Percentiles rank a stretch among this genome's conserved stretches.
Evolutionary conservation across 2,113 vertebrate genomes (phyloP).

Genomic region (Synodontis membranacea): DNA sequence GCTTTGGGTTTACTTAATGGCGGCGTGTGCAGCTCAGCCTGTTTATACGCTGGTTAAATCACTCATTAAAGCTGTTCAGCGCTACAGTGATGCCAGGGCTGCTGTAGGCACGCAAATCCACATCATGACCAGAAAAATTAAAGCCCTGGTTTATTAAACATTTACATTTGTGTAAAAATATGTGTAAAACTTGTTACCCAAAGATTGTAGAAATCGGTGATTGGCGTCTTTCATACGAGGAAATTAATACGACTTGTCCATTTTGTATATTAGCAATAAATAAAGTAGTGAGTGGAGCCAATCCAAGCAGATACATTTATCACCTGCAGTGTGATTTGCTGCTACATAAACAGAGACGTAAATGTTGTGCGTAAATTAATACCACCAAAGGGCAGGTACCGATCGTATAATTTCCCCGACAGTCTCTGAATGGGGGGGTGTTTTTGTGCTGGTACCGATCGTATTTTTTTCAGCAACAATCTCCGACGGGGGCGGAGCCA

Average conservation of each 20-base stretch:
- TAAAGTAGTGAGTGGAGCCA: neutral
- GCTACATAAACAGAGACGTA: too few species aligned
- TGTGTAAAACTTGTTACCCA: neutral
- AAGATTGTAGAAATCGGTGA: neutral
- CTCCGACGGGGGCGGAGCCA: too few species aligned
- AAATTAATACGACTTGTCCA: neutral
- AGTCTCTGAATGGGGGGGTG: too few species aligned
- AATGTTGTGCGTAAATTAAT: too few species aligned
- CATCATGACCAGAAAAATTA: neutral
- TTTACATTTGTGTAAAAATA: neutral
- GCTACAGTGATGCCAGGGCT: neutral
- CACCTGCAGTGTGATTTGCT: too few species aligned
- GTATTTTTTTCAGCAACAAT: too few species aligned
- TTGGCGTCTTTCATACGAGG: neutral
- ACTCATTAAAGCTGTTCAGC: neutral
- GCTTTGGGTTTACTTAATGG: constrained; percentile 68
- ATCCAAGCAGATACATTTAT: too few species aligned
- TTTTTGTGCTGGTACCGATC: too few species aligned
- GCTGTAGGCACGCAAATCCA: neutral
- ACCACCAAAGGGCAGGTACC: neutral
- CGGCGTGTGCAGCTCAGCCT: neutral
- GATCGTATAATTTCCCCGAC: too few species aligned
- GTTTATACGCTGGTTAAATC: neutral
- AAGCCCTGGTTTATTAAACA: neutral
- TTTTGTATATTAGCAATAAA: neutral